These are phyloP conservation scores for Paedocypris sp. DNA, from an alignment of 2,113 vertebrate species.

Conservation along the genomic window DNA sequence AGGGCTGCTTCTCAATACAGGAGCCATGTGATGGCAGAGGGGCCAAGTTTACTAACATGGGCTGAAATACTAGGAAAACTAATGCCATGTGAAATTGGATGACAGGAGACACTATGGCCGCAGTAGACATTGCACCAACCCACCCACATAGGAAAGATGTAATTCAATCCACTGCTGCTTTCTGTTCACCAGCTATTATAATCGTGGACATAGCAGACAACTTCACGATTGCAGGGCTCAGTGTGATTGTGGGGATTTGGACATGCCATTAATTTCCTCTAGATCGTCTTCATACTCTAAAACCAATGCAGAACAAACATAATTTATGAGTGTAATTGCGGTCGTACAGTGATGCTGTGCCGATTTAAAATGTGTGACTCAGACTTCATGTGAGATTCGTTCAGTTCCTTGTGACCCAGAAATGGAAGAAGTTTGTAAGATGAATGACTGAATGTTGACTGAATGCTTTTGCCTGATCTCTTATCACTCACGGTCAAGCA, in stretches of 20 bases:
- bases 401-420: too few relatives aligned
- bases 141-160: constrained; percentile 31
- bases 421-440: too few relatives aligned
- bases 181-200: constrained; percentile 30
- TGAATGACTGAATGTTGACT: too few relatives aligned
- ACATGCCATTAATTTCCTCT: constrained; percentile 40
- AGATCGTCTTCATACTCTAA: constrained; percentile 37
- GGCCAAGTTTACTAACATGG: not conserved
- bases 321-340: too few relatives aligned
- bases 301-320: too few relatives aligned
- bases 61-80: not conserved
- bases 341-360: too few relatives aligned
- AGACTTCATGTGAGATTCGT: too few relatives aligned
- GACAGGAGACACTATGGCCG: constrained; percentile 1
- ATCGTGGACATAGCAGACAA: constrained; percentile 35
- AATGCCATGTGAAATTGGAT: not conserved
- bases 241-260: constrained; percentile 25
- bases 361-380: too few relatives aligned
- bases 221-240: not conserved
- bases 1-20: constrained; percentile 37
- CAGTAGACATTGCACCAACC: not conserved
- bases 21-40: constrained; percentile 50
- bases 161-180: constrained; percentile 39
- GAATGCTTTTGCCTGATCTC: too few relatives aligned
- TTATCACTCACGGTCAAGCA: too few relatives aligned